Conservation (phyloP, 2,113 vertebrate species). For the Poicephalus gulielmi region DNA sequence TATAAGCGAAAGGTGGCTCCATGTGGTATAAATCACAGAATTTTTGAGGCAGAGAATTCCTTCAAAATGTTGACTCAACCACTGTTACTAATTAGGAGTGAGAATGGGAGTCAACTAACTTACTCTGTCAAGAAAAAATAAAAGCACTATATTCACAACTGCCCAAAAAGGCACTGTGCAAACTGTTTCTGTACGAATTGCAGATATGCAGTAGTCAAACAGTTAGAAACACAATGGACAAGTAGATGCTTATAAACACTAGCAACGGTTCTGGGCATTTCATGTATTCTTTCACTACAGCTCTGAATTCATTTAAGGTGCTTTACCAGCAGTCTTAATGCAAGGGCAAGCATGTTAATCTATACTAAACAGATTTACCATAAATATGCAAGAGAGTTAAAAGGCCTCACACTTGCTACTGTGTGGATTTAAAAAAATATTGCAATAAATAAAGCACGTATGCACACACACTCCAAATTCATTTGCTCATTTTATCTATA, state of each 20-base stretch:
- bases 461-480: neutral
- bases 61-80: neutral
- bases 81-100: neutral
- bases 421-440: neutral
- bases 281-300: neutral
- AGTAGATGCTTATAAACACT: neutral
- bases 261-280: neutral
- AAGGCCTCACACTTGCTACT: neutral
- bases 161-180: neutral
- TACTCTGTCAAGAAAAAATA: neutral
- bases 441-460: neutral
- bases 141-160: neutral
- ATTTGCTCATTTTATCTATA: neutral
- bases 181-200: neutral
- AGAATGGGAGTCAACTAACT: neutral
- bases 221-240: neutral
- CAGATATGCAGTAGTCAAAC: neutral
- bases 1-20: neutral
- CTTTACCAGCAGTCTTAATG: slow-evolving; percentile 14
- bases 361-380: slow-evolving; percentile 19
- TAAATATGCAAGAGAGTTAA: neutral
- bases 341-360: slow-evolving; percentile 38
- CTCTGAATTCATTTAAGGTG: neutral
- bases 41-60: neutral
- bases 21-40: neutral